Evolutionary conservation across 1,140 invertebrate species (phyloP).

Genomic region (Onthophagus taurus): DNA sequence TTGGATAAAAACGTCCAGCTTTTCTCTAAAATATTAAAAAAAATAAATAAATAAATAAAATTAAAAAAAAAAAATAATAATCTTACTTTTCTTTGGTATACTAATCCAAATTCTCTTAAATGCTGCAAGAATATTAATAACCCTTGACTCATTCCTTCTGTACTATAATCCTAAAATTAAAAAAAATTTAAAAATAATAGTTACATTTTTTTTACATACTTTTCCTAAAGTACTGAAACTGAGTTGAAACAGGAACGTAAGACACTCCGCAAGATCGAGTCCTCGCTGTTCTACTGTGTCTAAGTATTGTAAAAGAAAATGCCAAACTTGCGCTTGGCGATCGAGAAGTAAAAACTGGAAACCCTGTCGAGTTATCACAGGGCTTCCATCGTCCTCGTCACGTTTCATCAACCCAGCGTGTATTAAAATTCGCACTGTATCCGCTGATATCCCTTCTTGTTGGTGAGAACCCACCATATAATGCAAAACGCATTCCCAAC

Average conservation of each 20-base stretch:
- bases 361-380: conserved; percentile 82
- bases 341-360: conserved; percentile 95
- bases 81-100: conserved; percentile 86
- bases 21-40: conserved; percentile 51
- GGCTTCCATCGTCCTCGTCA: conserved; percentile 72
- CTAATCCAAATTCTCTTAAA: conserved; percentile 91
- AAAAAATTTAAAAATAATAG: conserved; percentile 1
- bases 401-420: conserved; percentile 88
- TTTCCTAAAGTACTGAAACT: conserved; percentile 94
- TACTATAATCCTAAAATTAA: conserved; percentile 77
- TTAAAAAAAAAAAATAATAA: neutral
- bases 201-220: conserved; percentile 40
- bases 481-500: conserved; percentile 95
- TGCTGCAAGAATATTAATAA: conserved; percentile 89
- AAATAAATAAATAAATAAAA: neutral
- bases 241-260: conserved; percentile 91
- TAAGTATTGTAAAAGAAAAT: conserved; percentile 92
- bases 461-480: conserved; percentile 91
- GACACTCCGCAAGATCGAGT: conserved; percentile 79
- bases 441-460: conserved; percentile 81
- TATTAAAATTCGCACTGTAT: conserved; percentile 84
- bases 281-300: conserved; percentile 81
- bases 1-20: conserved; percentile 90
- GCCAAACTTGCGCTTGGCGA: conserved; percentile 90
- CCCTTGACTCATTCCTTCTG: conserved; percentile 83